Percentiles rank a stretch among this genome's conserved stretches.
These are phyloP conservation scores for Drosophila repletoides DNA, from an alignment of 1,140 invertebrate genomes.

Conservation along the genomic window DNA sequence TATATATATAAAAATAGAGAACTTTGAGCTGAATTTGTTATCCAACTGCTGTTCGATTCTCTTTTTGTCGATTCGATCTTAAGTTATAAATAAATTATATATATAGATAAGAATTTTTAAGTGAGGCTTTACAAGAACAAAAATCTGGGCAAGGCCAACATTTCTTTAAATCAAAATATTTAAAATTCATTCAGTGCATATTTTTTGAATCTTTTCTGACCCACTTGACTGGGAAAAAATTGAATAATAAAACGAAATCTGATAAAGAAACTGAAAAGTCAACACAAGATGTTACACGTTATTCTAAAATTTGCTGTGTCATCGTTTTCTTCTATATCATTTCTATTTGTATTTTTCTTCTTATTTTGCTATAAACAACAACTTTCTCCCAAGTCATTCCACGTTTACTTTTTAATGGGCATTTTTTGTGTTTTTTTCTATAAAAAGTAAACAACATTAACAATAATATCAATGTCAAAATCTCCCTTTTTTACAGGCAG, in stretches of 20 bases:
- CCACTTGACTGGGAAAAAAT: conserved; percentile 14
- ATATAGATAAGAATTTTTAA: not conserved
- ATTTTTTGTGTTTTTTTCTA: not conserved
- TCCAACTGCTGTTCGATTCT: conserved; percentile 5
- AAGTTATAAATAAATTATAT: conserved; percentile 19
- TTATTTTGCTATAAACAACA: conserved; percentile 1
- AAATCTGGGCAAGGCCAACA: conserved; percentile 17
- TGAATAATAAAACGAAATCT: not conserved
- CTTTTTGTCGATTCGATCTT: conserved; percentile 9
- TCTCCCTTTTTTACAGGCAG: conserved; percentile 3
- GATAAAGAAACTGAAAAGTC: not conserved
- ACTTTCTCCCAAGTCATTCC: conserved; percentile 23
- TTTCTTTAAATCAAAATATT: conserved; percentile 36
- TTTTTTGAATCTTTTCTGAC: conserved; percentile 11
- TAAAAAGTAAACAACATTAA: not conserved
- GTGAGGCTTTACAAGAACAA: conserved; percentile 13
- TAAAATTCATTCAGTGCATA: conserved; percentile 30
- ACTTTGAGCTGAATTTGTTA: conserved; percentile 22
- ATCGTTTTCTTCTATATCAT: not conserved
- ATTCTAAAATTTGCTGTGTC: not conserved
- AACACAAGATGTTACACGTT: not conserved
- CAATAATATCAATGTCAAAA: conserved; percentile 1
- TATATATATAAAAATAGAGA: not conserved
- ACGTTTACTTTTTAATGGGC: not conserved
- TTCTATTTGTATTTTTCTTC: too few species aligned